Percentiles rank a stretch among this genome's conserved stretches.
phyloP scores from a whole-genome alignment of 2,113 vertebrate species.

The Aspiorhynchus laticeps region DNA sequence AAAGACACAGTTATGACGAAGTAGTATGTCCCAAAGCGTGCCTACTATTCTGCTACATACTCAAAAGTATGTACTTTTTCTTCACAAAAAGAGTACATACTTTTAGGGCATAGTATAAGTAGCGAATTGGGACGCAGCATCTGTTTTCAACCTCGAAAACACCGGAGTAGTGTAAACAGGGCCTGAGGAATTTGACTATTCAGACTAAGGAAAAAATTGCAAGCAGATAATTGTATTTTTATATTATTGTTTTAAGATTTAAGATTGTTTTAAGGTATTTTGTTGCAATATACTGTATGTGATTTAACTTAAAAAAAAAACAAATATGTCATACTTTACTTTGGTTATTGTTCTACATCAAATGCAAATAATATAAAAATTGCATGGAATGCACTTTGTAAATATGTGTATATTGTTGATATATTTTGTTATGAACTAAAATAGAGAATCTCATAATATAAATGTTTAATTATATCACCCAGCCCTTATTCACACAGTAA shows the following conservation, averaged over 20 bases:
- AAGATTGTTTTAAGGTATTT: background rate
- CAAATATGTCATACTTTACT: background rate
- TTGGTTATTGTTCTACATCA: background rate
- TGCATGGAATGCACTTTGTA: background rate
- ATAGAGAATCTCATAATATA: background rate
- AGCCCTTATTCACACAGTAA: slow-evolving; percentile 71
- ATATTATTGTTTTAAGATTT: background rate
- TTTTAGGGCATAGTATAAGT: no score
- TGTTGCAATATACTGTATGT: background rate
- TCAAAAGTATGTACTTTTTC: no score
- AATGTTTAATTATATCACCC: background rate
- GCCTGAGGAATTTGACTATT: no score
- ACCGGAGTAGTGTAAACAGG: no score
- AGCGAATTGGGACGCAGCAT: no score
- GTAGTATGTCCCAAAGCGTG: no score
- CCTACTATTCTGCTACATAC: no score
- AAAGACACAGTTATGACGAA: no score
- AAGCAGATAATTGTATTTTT: background rate
- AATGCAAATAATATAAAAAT: background rate
- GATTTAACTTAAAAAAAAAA: background rate
- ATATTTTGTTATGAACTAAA: background rate
- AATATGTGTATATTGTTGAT: background rate
- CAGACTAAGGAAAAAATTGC: background rate
- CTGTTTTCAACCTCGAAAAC: no score
- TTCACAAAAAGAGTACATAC: no score